phyloP scores from a whole-genome alignment of 2,888 invertebrate genomes.

The Gari tellinella region DNA sequence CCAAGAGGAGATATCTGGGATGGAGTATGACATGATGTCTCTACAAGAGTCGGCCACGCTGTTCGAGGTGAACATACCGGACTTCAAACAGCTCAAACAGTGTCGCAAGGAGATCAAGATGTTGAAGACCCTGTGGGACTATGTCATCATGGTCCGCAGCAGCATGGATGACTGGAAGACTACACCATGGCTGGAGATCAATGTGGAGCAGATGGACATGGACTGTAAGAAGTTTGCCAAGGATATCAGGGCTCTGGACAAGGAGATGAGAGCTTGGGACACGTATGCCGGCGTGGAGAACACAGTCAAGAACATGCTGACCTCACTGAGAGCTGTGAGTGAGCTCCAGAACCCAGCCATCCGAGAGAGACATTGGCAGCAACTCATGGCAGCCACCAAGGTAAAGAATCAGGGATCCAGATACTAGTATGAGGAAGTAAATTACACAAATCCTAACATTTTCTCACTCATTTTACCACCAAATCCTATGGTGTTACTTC shows the following conservation, averaged over 20 bases:
- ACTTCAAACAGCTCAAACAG: slow-evolving; percentile 95
- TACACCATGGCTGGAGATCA: slow-evolving; percentile 97
- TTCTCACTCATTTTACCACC: too few species aligned
- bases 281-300: slow-evolving; percentile 94
- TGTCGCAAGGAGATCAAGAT: slow-evolving; percentile 93
- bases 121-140: slow-evolving; percentile 96
- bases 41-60: slow-evolving; percentile 95
- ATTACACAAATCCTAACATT: too few species aligned
- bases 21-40: slow-evolving; percentile 93
- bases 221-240: slow-evolving; percentile 99
- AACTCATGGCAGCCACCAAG: slow-evolving; percentile 97
- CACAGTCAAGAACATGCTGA: slow-evolving; percentile 97
- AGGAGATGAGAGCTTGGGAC: slow-evolving; percentile 98
- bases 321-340: slow-evolving; percentile 96
- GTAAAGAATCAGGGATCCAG: slow-evolving; percentile 55
- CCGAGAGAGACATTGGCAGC: slow-evolving; percentile 98
- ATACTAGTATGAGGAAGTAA: too few species aligned
- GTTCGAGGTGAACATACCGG: slow-evolving; percentile 97
- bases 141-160: slow-evolving; percentile 93
- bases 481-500: too few species aligned
- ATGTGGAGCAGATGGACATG: slow-evolving; percentile 99
- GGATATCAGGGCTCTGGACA: slow-evolving; percentile 89
- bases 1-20: slow-evolving; percentile 90
- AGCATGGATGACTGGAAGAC: slow-evolving; percentile 98
- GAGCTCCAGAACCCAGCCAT: slow-evolving; percentile 98